phyloP scores from a whole-genome alignment of 2,888 invertebrate genomes.

The Malacosoma neustria region DNA sequence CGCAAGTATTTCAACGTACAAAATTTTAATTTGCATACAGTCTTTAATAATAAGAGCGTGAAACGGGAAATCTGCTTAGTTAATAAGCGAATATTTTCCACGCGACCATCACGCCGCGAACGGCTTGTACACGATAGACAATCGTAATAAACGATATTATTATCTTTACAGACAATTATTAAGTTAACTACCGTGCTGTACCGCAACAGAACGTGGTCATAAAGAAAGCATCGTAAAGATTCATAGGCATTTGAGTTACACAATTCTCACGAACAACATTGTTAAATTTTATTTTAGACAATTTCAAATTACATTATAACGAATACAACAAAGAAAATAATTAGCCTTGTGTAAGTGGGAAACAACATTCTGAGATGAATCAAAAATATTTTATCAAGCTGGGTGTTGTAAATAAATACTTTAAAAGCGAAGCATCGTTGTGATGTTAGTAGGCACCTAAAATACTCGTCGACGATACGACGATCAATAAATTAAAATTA shows the following conservation, averaged over 20 bases:
- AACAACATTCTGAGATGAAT: slow-evolving; percentile 11
- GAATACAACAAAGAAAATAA: background rate
- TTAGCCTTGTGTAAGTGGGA: background rate
- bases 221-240: slow-evolving; percentile 16
- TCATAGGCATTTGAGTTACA: background rate
- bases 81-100: slow-evolving; percentile 30
- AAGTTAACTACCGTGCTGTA: slow-evolving; percentile 16
- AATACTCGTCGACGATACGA: slow-evolving; percentile 67
- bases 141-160: slow-evolving; percentile 14
- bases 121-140: slow-evolving; percentile 12
- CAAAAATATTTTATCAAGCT: slow-evolving; percentile 24
- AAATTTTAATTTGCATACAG: slow-evolving; percentile 27
- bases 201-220: slow-evolving; percentile 6
- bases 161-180: slow-evolving; percentile 21
- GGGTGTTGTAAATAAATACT: slow-evolving; percentile 43
- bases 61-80: slow-evolving; percentile 37
- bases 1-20: slow-evolving; percentile 15
- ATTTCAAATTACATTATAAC: background rate
- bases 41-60: slow-evolving; percentile 26
- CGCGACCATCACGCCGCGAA: slow-evolving; percentile 24
- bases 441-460: slow-evolving; percentile 62
- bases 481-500: slow-evolving; percentile 76
- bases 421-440: slow-evolving; percentile 50
- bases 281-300: background rate
- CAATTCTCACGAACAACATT: background rate